Conservation (phyloP, 1,140 invertebrate genomes). For the Bombus confusus region DNA sequence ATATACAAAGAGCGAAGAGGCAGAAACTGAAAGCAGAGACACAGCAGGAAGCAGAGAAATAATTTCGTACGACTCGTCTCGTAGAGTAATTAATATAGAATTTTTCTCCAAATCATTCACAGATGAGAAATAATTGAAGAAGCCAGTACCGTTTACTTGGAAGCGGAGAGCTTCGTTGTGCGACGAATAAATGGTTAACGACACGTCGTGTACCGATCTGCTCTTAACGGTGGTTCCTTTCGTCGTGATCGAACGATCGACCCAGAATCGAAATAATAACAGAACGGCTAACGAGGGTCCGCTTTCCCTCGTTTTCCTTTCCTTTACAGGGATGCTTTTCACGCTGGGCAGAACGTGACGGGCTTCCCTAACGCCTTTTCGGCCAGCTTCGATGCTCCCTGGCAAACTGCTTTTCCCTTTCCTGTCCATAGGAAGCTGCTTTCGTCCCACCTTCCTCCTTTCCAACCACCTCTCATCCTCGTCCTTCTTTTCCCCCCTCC, state of each 20-base stretch:
- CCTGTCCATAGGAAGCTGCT: constrained; percentile 19
- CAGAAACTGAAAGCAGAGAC: no score
- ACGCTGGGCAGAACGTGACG: constrained; percentile 60
- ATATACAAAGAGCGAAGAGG: not conserved
- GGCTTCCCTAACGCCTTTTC: constrained; percentile 58
- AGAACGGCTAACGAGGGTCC: constrained; percentile 57
- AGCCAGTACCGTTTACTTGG: not conserved
- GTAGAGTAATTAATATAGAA: not conserved
- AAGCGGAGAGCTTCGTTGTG: not conserved
- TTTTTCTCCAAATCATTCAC: not conserved
- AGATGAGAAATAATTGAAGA: not conserved
- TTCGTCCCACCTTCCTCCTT: not conserved
- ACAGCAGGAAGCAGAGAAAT: not conserved
- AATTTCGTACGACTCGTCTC: no score
- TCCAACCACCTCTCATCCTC: not conserved
- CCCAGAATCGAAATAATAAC: constrained; percentile 66
- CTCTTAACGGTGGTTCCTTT: constrained; percentile 42
- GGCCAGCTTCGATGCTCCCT: constrained; percentile 35
- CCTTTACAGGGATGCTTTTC: constrained; percentile 58
- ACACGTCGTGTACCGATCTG: constrained; percentile 55
- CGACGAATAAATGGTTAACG: constrained; percentile 54
- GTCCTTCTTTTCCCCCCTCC: not conserved
- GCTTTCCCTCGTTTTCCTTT: constrained; percentile 61
- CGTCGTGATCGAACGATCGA: constrained; percentile 60
- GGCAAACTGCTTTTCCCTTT: constrained; percentile 53